Base-by-base conservation (phyloP, 1,140 invertebrate species). In the Tetramorium alpestre region DNA sequence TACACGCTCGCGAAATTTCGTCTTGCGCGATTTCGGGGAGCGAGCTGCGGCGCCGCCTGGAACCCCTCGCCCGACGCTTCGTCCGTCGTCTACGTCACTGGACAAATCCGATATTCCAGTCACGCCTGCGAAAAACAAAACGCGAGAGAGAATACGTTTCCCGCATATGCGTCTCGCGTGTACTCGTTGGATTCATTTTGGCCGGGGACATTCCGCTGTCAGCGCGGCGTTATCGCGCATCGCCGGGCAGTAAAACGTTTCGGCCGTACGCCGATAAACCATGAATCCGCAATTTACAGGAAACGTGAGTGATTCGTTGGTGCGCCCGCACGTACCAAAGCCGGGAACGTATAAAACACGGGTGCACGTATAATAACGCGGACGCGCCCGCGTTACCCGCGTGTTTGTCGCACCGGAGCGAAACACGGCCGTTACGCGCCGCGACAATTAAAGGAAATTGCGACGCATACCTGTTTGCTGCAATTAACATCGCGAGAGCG, bases 251-350 rank as follows among this genome's bases (percentile, higher is more conserved):
- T 89, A 85, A 91, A 91, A 89, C 89, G 90, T 91, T 91, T 91
- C 87, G 77, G 58, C 70, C 77, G 86, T 58, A 64, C 87, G 54
- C 87, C 90, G 90, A 90, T 91, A 91, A 88, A 91, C 90, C 90
- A 90, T 91, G 87, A 91, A 91, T 91, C 87, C 87, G 89, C 89
- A 91, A 91, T 91, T 91, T 91, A 91, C 84, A 88, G 89, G 89
- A 90, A 90, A 90, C 89, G 89, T 85, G 89, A 90, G 89, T 86
- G 89, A 90, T 90, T 90, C 89, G 89, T 90, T 90, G 88, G 76
- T 78, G 81, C 81, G 51, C 81, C 72, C 65, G 85, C 88, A 85
- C 88, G 80, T 87, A 87, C 47, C 47, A 6, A 7, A 8, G 41
- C 85, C 49, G 41, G 65, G 41, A 47, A 78, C 56, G 62, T 60